Evolutionary conservation across 2,113 vertebrate species (phyloP).

Genomic region (Malurus alboscapulatus): DNA sequence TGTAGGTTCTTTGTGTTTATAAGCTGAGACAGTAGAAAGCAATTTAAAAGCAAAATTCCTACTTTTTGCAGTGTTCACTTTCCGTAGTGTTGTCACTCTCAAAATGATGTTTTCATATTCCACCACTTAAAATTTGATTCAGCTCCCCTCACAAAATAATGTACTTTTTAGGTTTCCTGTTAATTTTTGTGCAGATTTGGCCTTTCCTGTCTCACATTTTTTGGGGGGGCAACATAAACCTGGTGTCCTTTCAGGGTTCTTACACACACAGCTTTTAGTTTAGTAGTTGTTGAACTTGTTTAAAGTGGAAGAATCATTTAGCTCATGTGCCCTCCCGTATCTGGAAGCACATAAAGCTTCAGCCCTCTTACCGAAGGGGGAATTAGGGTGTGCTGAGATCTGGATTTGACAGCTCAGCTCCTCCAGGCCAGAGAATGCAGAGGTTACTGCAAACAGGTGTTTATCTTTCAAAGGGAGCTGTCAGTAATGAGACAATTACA

Average conservation of each 20-base stretch:
- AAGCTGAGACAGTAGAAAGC: neutral
- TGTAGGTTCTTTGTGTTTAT: neutral
- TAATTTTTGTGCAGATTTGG: neutral
- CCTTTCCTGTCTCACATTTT: neutral
- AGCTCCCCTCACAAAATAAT: neutral
- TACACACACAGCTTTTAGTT: neutral
- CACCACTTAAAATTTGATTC: neutral
- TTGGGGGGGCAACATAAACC: fast-evolving
- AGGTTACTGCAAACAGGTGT: neutral
- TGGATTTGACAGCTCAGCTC: neutral
- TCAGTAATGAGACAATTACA: neutral
- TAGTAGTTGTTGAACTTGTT: neutral
- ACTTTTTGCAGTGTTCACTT: neutral
- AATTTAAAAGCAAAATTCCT: neutral
- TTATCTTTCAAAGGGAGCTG: neutral
- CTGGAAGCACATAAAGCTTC: neutral
- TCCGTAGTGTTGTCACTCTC: neutral
- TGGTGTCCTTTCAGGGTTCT: fast-evolving
- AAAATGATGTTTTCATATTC: neutral
- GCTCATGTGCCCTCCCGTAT: neutral
- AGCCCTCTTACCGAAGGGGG: neutral
- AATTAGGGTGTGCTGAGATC: neutral
- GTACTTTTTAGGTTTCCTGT: neutral
- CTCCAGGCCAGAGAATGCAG: neutral
- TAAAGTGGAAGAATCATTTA: neutral